Evolutionary conservation across 2,888 invertebrate genomes (phyloP).

Genomic region (Patella depressa): DNA sequence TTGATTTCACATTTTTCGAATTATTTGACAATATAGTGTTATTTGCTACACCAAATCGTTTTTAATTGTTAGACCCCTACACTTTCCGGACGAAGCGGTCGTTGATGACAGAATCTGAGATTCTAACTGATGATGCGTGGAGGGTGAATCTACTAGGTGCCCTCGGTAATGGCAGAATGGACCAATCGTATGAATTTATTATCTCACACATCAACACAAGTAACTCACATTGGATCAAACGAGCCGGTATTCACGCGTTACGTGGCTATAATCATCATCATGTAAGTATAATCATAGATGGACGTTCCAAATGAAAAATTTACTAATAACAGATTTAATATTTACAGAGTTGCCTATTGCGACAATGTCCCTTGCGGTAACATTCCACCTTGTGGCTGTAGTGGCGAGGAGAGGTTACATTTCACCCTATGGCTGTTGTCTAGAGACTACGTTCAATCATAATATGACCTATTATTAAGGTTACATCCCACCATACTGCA

Average conservation of each 20-base stretch:
- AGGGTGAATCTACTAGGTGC: constrained; percentile 49
- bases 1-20: no score
- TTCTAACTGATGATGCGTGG: constrained; percentile 38
- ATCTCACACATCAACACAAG: constrained; percentile 53
- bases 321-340: no score
- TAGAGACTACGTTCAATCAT: no score
- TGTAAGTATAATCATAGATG: constrained; percentile 27
- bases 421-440: no score
- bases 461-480: no score
- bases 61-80: constrained; percentile 44
- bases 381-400: no score
- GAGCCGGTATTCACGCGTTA: constrained; percentile 52
- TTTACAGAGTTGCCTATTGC: no score
- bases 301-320: no score
- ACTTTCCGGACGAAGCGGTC: constrained; percentile 42
- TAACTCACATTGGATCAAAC: constrained; percentile 53
- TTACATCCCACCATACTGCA: no score
- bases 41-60: neutral
- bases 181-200: constrained; percentile 50
- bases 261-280: constrained; percentile 45
- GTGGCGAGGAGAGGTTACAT: no score
- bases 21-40: neutral
- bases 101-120: constrained; percentile 43
- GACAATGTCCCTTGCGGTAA: no score
- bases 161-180: constrained; percentile 51